Conservation (phyloP, 2,113 vertebrate genomes). For the Centropristis striata region DNA sequence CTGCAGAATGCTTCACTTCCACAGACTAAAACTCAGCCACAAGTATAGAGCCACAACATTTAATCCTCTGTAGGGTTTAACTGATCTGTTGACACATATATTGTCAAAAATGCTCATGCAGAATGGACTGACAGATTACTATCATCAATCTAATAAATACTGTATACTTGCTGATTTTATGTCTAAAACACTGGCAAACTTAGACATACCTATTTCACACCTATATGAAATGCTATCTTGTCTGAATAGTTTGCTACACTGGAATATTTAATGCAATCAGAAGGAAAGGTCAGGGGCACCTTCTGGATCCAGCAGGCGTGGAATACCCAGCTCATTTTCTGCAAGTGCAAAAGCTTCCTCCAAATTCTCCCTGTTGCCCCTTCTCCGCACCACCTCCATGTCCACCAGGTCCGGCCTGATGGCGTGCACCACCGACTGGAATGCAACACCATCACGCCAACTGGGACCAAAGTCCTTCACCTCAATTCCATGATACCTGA, state of each 20-base stretch:
- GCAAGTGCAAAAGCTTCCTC: conserved; percentile 94
- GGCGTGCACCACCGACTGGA: conserved; percentile 94
- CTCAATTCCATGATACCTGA: conserved; percentile 91
- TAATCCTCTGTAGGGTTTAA: conserved; percentile 15
- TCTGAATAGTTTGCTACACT: neutral
- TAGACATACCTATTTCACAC: neutral
- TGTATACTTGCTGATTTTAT: neutral
- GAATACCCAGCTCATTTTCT: conserved; percentile 95
- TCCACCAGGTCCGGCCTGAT: conserved; percentile 96
- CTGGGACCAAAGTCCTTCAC: conserved; percentile 97
- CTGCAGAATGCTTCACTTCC: conserved; percentile 56
- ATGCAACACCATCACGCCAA: conserved; percentile 94
- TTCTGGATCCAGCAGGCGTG: conserved; percentile 96
- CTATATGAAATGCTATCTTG: neutral
- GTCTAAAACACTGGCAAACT: neutral
- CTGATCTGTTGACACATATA: conserved; percentile 13
- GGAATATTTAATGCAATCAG: neutral
- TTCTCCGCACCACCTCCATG: conserved; percentile 89
- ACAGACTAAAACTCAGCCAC: conserved; percentile 27
- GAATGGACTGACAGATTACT: neutral
- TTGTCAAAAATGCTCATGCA: neutral
- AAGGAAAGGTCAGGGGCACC: conserved; percentile 78
- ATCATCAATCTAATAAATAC: neutral
- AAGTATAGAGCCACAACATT: neutral
- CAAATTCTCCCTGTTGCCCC: conserved; percentile 92